phyloP scores from a whole-genome alignment of 2,113 vertebrate species.

The Elanus axillaris region DNA sequence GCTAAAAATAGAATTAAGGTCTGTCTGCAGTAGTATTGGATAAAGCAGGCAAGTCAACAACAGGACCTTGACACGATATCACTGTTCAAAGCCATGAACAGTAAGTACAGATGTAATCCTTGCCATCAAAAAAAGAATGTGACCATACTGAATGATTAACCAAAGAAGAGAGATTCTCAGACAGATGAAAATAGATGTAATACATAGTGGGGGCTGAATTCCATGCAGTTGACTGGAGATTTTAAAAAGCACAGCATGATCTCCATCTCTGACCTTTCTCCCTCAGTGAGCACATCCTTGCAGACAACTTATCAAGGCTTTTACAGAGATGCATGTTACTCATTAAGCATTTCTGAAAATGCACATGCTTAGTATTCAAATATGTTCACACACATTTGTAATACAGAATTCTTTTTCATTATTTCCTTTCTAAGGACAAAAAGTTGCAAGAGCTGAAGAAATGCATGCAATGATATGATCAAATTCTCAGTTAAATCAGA shows the following conservation, averaged over 20 bases:
- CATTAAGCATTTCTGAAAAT: neutral
- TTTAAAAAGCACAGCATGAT: neutral
- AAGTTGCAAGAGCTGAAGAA: neutral
- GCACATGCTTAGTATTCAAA: neutral
- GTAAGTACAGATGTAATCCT: neutral
- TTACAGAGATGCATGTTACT: neutral
- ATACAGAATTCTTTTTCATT: neutral
- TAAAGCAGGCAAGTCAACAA: neutral
- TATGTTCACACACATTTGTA: neutral
- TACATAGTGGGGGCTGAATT: neutral
- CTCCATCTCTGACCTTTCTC: neutral
- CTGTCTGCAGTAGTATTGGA: neutral
- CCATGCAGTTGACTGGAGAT: neutral
- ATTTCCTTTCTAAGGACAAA: neutral
- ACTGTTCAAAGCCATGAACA: neutral
- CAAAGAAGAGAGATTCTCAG: neutral
- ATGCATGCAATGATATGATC: neutral
- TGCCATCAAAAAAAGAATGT: neutral
- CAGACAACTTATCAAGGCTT: neutral
- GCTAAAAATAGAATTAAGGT: neutral
- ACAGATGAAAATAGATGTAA: neutral
- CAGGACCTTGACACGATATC: neutral
- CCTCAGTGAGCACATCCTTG: neutral
- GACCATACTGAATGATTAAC: neutral
- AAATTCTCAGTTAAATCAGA: neutral